These are phyloP conservation scores for Loxodonta africana DNA, from an alignment of 2,113 vertebrate species.

Conservation along the genomic window DNA sequence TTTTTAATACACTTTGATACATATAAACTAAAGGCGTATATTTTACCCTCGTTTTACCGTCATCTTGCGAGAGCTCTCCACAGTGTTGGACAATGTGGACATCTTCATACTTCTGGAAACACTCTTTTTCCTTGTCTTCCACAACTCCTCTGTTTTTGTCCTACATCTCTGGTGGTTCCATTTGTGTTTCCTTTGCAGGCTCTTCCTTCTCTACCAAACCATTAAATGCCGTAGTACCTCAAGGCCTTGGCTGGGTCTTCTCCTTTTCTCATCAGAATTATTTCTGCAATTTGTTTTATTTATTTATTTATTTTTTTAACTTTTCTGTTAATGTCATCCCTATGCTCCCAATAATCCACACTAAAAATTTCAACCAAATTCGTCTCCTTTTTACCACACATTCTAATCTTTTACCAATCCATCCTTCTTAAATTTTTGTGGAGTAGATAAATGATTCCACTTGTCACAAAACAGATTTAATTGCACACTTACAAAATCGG, in stretches of 20 bases:
- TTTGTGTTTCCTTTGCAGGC: not conserved
- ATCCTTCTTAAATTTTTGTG: not conserved
- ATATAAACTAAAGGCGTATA: not conserved
- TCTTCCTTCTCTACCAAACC: not conserved
- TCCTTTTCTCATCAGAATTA: not conserved
- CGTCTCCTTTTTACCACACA: not conserved
- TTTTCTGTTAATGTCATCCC: not conserved
- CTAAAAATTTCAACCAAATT: not conserved
- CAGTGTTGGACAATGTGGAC: not conserved
- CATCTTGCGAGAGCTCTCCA: not conserved
- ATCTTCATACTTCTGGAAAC: not conserved
- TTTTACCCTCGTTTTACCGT: not conserved
- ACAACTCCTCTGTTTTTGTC: not conserved
- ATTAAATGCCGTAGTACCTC: not conserved
- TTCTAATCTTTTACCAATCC: not conserved
- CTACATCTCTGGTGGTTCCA: not conserved
- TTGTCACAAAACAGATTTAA: not conserved
- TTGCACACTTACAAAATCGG: slow-evolving; percentile 15
- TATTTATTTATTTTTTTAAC: slow-evolving; percentile 2
- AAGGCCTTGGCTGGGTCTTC: not conserved
- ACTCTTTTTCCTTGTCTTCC: not conserved
- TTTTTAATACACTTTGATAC: not conserved
- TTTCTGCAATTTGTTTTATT: not conserved
- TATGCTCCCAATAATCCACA: not conserved
- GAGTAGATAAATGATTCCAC: not conserved